Evolutionary conservation across 2,113 vertebrate species (phyloP), one percentile per base, ranked within the genome.

Genomic region (Heloderma charlesbogerti): DNA sequence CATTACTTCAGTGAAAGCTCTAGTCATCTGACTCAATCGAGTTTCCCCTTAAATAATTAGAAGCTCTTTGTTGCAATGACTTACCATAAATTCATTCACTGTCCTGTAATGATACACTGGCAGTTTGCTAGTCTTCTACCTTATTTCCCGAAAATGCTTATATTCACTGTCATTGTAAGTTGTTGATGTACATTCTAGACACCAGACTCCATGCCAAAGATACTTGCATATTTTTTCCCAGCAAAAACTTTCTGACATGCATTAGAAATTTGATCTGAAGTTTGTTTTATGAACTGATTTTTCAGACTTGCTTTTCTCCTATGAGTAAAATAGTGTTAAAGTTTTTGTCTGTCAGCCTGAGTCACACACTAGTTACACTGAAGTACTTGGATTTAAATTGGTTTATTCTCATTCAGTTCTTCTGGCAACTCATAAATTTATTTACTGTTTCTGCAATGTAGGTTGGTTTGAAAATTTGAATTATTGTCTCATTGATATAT

Each of bases 41-140:
- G 72, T 95, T 94, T 95, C 95, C 93, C 89, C 90, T 94, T 94
- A 96, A 97, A 96, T 95, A 96, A 95, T 90, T 94, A 90, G 80
- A 93, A 96, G 87, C 72, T 72, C 90, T 95, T 94, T 94, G 84
- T 94, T 95, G 90, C 89, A 29, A 10, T 85, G 92, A 51, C 34
- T 92, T 95, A 94, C 94, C 93, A 91, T 79, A 5, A 82, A 95
- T 94, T 96, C 93, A 94, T 96, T 91, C 94, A 92, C 90, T 92
- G 9, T 71, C 57, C 51, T 93, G 96, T 94, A 94, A 94, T 96
- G 93, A 92, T 95, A 94, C 93, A 89, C 77, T 93, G 89, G 12
- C 86, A 93, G 80, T 96, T 94, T 84, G 78, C 94, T 91, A 82
- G 90, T 92, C 78, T 3, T n/a, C 94, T 93, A 87, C 31, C 91